Evolutionary conservation across 2,888 invertebrate genomes (phyloP).

Genomic region (Lysandra bellargus): DNA sequence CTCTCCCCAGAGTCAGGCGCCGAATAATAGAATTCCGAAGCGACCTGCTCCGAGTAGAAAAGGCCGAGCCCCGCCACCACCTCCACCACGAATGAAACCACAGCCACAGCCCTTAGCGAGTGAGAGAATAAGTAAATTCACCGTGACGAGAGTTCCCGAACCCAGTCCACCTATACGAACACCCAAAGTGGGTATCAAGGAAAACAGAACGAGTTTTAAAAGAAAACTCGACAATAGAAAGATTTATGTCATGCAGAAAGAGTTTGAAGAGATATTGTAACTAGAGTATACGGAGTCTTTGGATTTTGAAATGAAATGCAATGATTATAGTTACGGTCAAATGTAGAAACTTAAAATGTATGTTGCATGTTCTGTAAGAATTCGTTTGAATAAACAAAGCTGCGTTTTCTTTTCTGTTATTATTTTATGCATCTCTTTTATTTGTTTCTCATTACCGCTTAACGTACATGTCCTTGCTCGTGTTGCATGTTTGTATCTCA

Average conservation of each 20-base stretch:
- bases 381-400: conserved; percentile 20
- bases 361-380: conserved; percentile 27
- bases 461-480: neutral
- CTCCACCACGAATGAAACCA: conserved; percentile 49
- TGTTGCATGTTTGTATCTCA: conserved; percentile 1
- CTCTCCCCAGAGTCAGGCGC: conserved; percentile 45
- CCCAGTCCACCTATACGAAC: conserved; percentile 54
- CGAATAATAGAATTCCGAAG: conserved; percentile 50
- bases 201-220: conserved; percentile 60
- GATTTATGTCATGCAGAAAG: conserved; percentile 66
- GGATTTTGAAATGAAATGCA: neutral
- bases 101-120: conserved; percentile 62
- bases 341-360: neutral
- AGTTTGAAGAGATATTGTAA: conserved; percentile 68
- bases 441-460: conserved; percentile 16
- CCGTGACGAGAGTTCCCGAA: conserved; percentile 55
- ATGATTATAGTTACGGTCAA: neutral
- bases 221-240: conserved; percentile 60
- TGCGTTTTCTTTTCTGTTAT: conserved; percentile 21
- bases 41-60: conserved; percentile 49
- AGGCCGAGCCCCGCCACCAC: conserved; percentile 46
- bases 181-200: conserved; percentile 58
- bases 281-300: conserved; percentile 23
- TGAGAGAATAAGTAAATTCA: conserved; percentile 72
- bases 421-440: conserved; percentile 17